Evolutionary conservation across 2,797 vertebrate species (phyloP).

Genomic region (Sciurus vulgaris): DNA sequence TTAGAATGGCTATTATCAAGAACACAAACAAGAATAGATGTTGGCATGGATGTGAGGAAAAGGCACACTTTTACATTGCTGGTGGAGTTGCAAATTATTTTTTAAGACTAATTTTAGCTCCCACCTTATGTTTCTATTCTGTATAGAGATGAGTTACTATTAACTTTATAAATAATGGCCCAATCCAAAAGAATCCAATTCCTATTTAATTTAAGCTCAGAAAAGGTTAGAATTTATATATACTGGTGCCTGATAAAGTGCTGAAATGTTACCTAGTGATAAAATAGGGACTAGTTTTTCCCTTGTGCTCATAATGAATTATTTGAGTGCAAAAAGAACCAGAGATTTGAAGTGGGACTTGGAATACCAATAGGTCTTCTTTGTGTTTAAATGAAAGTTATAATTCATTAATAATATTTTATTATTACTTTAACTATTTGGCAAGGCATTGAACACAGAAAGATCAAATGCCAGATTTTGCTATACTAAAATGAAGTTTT

Average conservation of each 20-base stretch:
- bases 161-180: neutral
- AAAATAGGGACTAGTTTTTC: neutral
- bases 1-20: no score
- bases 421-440: neutral
- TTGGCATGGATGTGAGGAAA: no score
- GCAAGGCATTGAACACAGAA: neutral
- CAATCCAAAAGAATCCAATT: neutral
- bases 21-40: no score
- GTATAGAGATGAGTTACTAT: neutral
- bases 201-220: neutral
- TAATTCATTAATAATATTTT: neutral
- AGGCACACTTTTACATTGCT: no score
- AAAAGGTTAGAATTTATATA: neutral
- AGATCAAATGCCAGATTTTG: neutral
- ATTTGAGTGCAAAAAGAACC: neutral
- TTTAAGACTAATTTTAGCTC: neutral
- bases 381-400: neutral
- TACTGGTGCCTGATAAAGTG: neutral
- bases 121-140: neutral
- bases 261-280: neutral
- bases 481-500: neutral
- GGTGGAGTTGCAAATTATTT: no score
- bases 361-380: neutral
- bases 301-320: neutral
- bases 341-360: neutral